Percentiles rank a stretch among this genome's conserved stretches.
phyloP scores from a whole-genome alignment of 2,888 invertebrate species.

The Phanerotoma sp. region DNA sequence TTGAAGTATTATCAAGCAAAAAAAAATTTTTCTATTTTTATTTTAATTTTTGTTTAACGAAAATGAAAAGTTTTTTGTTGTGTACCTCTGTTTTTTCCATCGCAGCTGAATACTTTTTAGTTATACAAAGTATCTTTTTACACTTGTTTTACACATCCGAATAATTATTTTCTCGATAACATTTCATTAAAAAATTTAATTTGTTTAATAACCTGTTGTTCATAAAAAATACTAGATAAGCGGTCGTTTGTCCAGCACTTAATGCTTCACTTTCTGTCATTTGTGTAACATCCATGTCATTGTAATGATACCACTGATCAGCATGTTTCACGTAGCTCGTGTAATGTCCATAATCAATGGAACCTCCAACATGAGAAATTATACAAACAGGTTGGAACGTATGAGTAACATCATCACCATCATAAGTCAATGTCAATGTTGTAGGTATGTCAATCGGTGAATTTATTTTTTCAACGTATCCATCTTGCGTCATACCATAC shows the following conservation, averaged over 20 bases:
- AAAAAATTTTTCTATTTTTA: too few species aligned
- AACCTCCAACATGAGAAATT: constrained; percentile 47
- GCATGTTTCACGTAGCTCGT: constrained; percentile 47
- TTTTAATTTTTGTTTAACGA: too few species aligned
- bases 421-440: constrained; percentile 27
- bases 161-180: too few species aligned
- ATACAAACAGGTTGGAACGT: constrained; percentile 44
- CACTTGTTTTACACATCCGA: too few species aligned
- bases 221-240: constrained; percentile 46
- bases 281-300: constrained; percentile 43
- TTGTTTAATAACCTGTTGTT: constrained; percentile 27
- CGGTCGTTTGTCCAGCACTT: constrained; percentile 43
- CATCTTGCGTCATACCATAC: constrained; percentile 43
- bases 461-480: constrained; percentile 43
- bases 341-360: constrained; percentile 50
- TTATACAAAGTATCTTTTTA: too few species aligned
- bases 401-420: constrained; percentile 18
- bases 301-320: constrained; percentile 47
- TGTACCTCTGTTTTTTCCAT: too few species aligned
- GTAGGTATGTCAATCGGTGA: constrained; percentile 44
- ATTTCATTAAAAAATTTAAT: neutral
- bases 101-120: too few species aligned
- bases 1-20: too few species aligned
- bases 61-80: too few species aligned
- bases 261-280: constrained; percentile 44